Conservation (phyloP, 2,113 vertebrate species). For the Campylorhamphus procurvoides region DNA sequence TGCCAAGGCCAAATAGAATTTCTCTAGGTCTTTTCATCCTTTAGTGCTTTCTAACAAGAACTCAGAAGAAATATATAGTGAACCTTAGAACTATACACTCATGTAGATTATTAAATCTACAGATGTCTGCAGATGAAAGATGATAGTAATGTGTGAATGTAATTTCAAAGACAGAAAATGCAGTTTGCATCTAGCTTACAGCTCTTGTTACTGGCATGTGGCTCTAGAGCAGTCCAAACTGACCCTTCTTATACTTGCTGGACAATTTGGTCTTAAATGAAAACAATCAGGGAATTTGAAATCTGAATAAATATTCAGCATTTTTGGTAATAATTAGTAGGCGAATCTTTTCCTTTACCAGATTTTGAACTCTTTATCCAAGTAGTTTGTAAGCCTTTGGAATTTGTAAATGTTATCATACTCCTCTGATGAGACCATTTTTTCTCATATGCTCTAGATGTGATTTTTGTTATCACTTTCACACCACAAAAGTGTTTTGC, state of each 20-base stretch:
- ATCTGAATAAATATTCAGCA: not conserved
- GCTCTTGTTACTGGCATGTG: not conserved
- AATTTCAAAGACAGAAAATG: not conserved
- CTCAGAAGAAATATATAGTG: not conserved
- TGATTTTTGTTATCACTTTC: not conserved
- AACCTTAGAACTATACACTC: not conserved
- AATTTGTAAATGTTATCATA: not conserved
- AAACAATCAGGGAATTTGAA: conserved; percentile 26
- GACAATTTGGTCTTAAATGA: not conserved
- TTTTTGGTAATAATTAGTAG: not conserved
- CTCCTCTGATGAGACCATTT: not conserved
- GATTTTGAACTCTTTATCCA: not conserved
- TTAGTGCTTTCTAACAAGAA: not conserved
- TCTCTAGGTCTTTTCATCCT: not conserved
- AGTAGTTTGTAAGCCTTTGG: not conserved
- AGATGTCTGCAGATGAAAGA: not conserved
- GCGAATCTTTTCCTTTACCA: not conserved
- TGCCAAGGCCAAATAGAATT: not conserved
- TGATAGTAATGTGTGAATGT: not conserved
- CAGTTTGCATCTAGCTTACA: not conserved
- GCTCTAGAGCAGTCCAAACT: not conserved
- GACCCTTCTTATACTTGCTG: not conserved
- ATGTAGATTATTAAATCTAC: not conserved
- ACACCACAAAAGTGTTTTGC: not conserved
- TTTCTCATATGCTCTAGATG: not conserved